Evolutionary conservation across 2,888 invertebrate genomes (phyloP), one percentile per base, ranked within the genome.

Genomic region (Hirudinaria manillensis): DNA sequence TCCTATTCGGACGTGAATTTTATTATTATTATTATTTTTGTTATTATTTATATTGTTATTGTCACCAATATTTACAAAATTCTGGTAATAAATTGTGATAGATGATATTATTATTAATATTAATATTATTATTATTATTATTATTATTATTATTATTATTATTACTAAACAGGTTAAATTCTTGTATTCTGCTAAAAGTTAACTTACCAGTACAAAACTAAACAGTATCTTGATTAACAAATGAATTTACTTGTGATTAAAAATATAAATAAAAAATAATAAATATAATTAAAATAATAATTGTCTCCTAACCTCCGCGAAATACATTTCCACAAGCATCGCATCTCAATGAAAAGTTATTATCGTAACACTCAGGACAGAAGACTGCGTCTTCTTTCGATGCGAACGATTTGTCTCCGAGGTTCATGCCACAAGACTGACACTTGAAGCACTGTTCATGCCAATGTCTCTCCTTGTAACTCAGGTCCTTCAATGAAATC

Each of bases 331-430:
- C 92, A 87, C 99, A 99, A 79, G 96, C 97, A 88, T 99, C 99
- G 88, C 99, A 99, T 82, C 97, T 90, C 83, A 96, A 95, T 76
- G 99, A 98, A 87, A 99, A 99, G 88, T 96, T 94, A 82, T 96
- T 92, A 86, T 99, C 99, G 86, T 99, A 98, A 88, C 99, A 99
- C 87, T 94, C 94, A 82, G 97, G 95, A 88, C 99, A 99, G 89
- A 94, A 98, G 88, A 98, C 96, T 89, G 95, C 93, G 87, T 99
- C 98, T 82, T 94, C 92, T 89, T 98, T 98, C 85, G 95, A 94
- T 83, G 98, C 99, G 87, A 99, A 99, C 87, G 98, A 98, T 89
- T 97, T 96, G 89, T 99, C 98, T 80, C 99, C 98, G 86, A 99
- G 90, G 78, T 96, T 95, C 83, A 94, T 92, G 86, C 94, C 92